phyloP scores from a whole-genome alignment of 2,113 vertebrate species.

The Gasterosteus aculeatus region DNA sequence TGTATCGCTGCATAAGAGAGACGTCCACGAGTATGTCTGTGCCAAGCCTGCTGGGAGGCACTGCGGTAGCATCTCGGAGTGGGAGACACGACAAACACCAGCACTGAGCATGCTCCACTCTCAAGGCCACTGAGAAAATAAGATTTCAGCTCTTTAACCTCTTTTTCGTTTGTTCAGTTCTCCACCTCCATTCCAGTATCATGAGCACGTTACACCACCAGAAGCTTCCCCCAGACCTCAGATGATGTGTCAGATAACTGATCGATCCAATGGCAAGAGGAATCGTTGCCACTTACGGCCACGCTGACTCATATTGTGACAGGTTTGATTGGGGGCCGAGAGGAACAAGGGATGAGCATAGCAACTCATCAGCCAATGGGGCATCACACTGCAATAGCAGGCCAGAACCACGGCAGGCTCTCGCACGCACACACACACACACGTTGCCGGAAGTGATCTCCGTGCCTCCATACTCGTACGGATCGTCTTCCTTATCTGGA shows the following conservation, averaged over 20 bases:
- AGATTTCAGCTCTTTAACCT: constrained; percentile 63
- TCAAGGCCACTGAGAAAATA: constrained; percentile 68
- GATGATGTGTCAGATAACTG: constrained; percentile 35
- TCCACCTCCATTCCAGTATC: constrained; percentile 35
- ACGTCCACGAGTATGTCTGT: constrained; percentile 71
- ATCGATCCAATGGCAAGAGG: constrained; percentile 49
- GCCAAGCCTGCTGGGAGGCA: constrained; percentile 78
- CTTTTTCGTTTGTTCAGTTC: constrained; percentile 39
- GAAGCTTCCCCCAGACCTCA: neutral
- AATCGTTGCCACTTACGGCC: constrained; percentile 49
- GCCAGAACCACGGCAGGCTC: constrained; percentile 25
- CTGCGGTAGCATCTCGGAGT: constrained; percentile 76
- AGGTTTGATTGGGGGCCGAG: constrained; percentile 58
- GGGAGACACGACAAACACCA: constrained; percentile 64
- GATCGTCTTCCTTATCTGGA: constrained; percentile 42
- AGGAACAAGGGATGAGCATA: constrained; percentile 69
- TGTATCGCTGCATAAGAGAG: constrained; percentile 66
- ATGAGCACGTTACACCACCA: constrained; percentile 24
- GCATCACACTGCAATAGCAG: constrained; percentile 66
- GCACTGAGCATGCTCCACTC: constrained; percentile 73
- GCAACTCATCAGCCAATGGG: constrained; percentile 78
- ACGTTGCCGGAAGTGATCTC: constrained; percentile 50
- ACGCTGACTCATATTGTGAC: constrained; percentile 61
- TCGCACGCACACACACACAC: constrained; percentile 17
- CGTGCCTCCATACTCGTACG: constrained; percentile 36